Base-by-base conservation (phyloP, 2,113 vertebrate genomes). In the Sminthopsis crassicaudata region DNA sequence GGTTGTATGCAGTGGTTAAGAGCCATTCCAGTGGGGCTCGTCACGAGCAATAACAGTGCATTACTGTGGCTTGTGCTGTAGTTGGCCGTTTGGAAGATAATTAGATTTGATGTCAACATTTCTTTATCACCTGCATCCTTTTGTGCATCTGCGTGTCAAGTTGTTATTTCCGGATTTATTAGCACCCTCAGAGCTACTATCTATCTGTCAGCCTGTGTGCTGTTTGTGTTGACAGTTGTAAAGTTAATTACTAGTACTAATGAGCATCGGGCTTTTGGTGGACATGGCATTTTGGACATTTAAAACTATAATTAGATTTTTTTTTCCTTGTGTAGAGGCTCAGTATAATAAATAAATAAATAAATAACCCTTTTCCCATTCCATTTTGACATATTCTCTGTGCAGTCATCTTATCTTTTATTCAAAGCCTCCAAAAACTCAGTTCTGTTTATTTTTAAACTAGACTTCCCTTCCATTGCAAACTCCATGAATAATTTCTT, bases 61-160 rank as follows among this genome's bases (percentile, higher is more conserved):
- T 98, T 98, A 98, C 98, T 91, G 97, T 27, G 98, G 97, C 98
- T 98, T 97, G 93, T 94, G 98, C 97, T 93, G 97, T 96, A 98
- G 98, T 98, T 98, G 98, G 98, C 98, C 97, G 91, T 98, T 99
- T 98, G 98, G 53, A 97, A 99, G 99, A 99, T 99, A 99, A 99
- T 99, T 99, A 98, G 99, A 99, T 99, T 99, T 99, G 99, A 99
- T 99, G 99, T 99, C 99, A 98, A 98, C 99, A 98, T 99, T 99
- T 99, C 98, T 98, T 99, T 98, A 99, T 99, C 98, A 99, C 98
- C 99, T 98, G 98, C 99, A 98, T 99, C 98, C 98, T 98, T 99
- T 99, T 99, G 98, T 99, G 99, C 98, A 98, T 98, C 98, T 99
- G 98, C 96, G 98, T 99, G 99, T 99, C 98, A 99, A 98, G 98